Conservation (phyloP, 1,140 invertebrate genomes). For the Heliothis subflexa region DNA sequence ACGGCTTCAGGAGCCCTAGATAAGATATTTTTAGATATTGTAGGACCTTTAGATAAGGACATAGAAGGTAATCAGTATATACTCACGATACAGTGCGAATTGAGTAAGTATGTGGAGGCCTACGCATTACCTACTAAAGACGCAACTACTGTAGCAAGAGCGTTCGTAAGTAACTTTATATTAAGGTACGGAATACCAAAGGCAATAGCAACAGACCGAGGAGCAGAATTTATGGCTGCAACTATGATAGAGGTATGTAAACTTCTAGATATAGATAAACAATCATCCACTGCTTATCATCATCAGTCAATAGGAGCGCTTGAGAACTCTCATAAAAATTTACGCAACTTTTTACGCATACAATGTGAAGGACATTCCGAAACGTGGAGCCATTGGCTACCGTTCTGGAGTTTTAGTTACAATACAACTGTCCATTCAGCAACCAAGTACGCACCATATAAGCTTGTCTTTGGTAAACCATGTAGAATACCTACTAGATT, state of each 20-base stretch:
- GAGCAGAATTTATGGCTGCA: slow-evolving; percentile 48
- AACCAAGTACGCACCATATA: slow-evolving; percentile 12
- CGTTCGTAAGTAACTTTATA: slow-evolving; percentile 56
- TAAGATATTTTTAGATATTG: too few species aligned
- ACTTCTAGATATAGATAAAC: slow-evolving; percentile 1
- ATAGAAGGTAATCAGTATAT: slow-evolving; percentile 42
- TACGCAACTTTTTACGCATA: slow-evolving; percentile 29
- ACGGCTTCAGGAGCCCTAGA: slow-evolving; percentile 20
- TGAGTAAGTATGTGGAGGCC: slow-evolving; percentile 54
- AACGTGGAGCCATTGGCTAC: slow-evolving; percentile 41
- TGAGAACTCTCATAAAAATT: slow-evolving; percentile 51
- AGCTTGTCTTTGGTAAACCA: slow-evolving; percentile 34
- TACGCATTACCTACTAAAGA: slow-evolving; percentile 52
- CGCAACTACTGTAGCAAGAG: slow-evolving; percentile 43
- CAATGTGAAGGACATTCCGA: slow-evolving; percentile 32
- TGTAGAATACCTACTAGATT: slow-evolving; percentile 3
- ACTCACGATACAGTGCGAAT: slow-evolving; percentile 55
- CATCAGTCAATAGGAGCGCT: slow-evolving; percentile 52
- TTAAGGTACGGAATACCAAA: slow-evolving; percentile 47
- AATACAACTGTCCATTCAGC: slow-evolving; percentile 11
- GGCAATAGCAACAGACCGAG: slow-evolving; percentile 38
- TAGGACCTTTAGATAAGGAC: too few species aligned
- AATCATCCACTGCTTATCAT: slow-evolving; percentile 48
- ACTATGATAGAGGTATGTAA: slow-evolving; percentile 50
- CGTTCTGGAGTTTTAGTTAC: slow-evolving; percentile 48